Evolutionary conservation across 2,113 vertebrate species (phyloP), one percentile per base, ranked within the genome.

Genomic region (Rana temporaria): DNA sequence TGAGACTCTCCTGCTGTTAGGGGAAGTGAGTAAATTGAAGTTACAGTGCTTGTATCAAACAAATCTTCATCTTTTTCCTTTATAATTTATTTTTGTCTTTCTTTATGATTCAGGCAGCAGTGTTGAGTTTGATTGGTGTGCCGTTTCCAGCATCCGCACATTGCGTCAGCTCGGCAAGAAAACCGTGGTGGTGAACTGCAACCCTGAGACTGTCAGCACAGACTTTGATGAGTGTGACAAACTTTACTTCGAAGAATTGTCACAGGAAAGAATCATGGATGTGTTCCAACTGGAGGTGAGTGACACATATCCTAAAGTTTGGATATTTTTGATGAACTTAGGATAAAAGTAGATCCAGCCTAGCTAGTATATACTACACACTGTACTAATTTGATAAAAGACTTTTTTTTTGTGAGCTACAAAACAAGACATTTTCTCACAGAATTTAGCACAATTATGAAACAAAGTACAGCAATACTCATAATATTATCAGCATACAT

Each of bases 181-280:
- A 91, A 97, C 96, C 0, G 95, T 98, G 17, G 97, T 98, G 0
- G 94, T 98, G 85, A 99, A 99, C 89, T 97, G 97, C 90, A 99
- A 99, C 88, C 97, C 97, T 0, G 97, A 99, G 93, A 99, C 97
- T 0, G 98, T 99, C 90, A 99, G 97, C 94, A 99, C 97, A 0
- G 98, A 99, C 88, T 99, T 98, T 85, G 98, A 99, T 84, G 97
- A 99, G 90, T 99, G 98, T 76, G 98, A 98, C 93, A 97, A 95
- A 77, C 94, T 99, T 64, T 99, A 99, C 90, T 98, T 99, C 85
- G 97, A 99, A 89, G 97, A 99, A 87, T 87, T 99, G 87, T 98
- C 97, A 12, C 89, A 98, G 86, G 97, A 99, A 86, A 96, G 97
- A 85, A 95, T 99, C 88, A 88, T 99, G 87, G 98, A 98, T 89